phyloP scores from a whole-genome alignment of 2,113 vertebrate species.

The Perca fluviatilis region DNA sequence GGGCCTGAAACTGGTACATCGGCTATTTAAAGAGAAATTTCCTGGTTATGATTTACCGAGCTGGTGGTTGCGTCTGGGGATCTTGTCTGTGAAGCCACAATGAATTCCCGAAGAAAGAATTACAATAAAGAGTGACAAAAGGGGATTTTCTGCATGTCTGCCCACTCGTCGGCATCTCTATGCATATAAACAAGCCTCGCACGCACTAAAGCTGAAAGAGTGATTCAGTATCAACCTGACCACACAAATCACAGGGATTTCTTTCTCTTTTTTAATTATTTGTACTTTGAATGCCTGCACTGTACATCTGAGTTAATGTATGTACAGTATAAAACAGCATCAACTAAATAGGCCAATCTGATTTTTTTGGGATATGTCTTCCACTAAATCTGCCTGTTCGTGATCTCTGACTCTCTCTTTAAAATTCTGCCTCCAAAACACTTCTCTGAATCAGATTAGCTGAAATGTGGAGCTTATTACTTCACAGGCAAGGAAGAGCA shows the following conservation, averaged over 20 bases:
- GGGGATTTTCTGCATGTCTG: slow-evolving; percentile 50
- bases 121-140: slow-evolving; percentile 53
- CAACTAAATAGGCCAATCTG: slow-evolving; percentile 4
- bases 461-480: slow-evolving; percentile 40
- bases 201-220: slow-evolving; percentile 30
- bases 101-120: slow-evolving; percentile 52
- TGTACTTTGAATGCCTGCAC: neutral
- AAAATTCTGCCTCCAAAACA: slow-evolving; percentile 42
- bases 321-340: slow-evolving; percentile 15
- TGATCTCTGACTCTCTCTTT: slow-evolving; percentile 6
- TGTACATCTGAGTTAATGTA: slow-evolving; percentile 9
- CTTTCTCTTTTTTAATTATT: slow-evolving; percentile 21
- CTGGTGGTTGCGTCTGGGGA: slow-evolving; percentile 5
- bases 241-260: slow-evolving; percentile 41
- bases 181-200: slow-evolving; percentile 65
- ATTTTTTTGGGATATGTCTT: neutral
- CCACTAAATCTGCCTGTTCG: slow-evolving; percentile 1
- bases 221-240: slow-evolving; percentile 23
- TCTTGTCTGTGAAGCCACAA: slow-evolving; percentile 35
- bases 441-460: slow-evolving; percentile 10
- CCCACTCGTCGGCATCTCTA: slow-evolving; percentile 24
- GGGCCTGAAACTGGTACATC: slow-evolving; percentile 40
- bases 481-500: slow-evolving; percentile 20
- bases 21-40: slow-evolving; percentile 66
- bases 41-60: slow-evolving; percentile 62